Base-by-base conservation (phyloP, 2,113 vertebrate species). In the Brachyistius frenatus region DNA sequence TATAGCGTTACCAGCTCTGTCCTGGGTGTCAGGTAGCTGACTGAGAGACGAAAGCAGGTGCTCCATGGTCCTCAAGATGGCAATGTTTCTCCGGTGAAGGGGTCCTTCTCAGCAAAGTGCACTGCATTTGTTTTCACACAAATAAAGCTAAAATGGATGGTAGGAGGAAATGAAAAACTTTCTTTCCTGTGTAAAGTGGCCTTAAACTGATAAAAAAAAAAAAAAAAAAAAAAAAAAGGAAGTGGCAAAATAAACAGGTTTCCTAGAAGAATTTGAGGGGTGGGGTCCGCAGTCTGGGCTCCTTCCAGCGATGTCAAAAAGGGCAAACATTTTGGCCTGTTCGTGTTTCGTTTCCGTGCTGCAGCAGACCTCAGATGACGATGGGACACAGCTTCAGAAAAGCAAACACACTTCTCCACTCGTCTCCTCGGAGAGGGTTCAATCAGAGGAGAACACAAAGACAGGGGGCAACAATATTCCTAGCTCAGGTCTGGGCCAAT, bases 401-500 rank as follows among this genome's bases (percentile, higher is more conserved):
- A 76, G 76, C 76, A 76, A 53, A 73, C 75, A 32, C 57, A 1
- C 58, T 7, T 80, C 65, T 83, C 87, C 83, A n/a, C 78, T 83
- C 14, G 39, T 81, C 89, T 88, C 84, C 81, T 75, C 58, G 52
- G 78, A 83, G 76, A 83, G 72, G 44, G 73, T 73, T 84, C 84
- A 83, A 80, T 75, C 73, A 75, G 71, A 85, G 78, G 80, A 84
- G 66, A 82, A 58, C 82, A 82, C 79, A 83, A 77, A 60, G 73
- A 76, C 9, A 14, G 80, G 52, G 58, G 33, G 16, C 80, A 78
- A 85, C 69, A 88, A 89, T 88, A 91, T 87, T 92, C 90, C 90
- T 91, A 91, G 86, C 87, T 88, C 89, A 74, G 32, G 73, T 78
- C 46, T 41, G 50, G 76, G 85, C 77, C 80, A 80, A 88, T 94